Conservation (phyloP, 2,797 vertebrate species). For the Sciurus carolinensis region DNA sequence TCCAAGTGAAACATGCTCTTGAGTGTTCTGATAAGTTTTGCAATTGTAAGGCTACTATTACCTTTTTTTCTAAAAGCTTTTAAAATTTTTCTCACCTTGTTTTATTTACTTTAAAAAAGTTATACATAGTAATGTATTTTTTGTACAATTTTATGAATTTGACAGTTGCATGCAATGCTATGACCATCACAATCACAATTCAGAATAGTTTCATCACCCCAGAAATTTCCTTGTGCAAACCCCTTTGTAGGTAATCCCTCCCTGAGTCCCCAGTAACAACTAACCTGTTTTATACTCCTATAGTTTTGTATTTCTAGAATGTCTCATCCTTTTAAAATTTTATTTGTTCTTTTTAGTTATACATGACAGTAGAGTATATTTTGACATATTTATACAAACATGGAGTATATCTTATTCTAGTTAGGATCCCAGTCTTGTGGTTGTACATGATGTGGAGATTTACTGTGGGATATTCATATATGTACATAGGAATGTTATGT, state of each 20-base stretch:
- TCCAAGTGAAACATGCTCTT: not conserved
- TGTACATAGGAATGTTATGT: too few species aligned
- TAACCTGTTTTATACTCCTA: not conserved
- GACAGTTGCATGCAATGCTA: not conserved
- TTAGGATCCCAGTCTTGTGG: too few species aligned
- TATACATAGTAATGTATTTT: not conserved
- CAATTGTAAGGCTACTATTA: not conserved
- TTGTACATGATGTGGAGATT: too few species aligned
- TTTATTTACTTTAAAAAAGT: constrained; percentile 15
- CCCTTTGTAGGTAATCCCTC: not conserved
- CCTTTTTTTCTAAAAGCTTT: not conserved
- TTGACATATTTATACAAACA: too few species aligned
- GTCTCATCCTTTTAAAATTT: not conserved
- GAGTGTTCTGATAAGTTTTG: not conserved
- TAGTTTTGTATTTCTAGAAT: constrained; percentile 47
- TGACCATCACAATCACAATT: not conserved
- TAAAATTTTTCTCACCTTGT: not conserved
- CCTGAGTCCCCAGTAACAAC: not conserved
- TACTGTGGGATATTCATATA: too few species aligned
- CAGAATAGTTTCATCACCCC: not conserved
- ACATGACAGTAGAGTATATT: too few species aligned
- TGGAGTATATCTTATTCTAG: too few species aligned
- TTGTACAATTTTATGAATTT: constrained; percentile 18
- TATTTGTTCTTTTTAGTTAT: too few species aligned
- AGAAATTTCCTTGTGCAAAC: constrained; percentile 28